Conservation (phyloP, 2,888 invertebrate genomes). For the Hypomecis atomaria region DNA sequence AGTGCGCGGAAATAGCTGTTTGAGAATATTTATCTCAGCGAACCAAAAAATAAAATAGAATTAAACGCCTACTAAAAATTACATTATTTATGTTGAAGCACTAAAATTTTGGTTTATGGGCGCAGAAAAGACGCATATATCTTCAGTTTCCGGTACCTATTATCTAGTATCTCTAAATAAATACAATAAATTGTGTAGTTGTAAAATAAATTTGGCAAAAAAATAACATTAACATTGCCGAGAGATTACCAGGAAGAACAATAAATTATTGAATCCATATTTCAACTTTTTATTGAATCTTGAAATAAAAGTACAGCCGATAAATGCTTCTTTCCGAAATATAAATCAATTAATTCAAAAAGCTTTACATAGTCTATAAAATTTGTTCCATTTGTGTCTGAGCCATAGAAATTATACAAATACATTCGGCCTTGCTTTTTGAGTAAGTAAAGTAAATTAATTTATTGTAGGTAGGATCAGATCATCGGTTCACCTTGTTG, state of each 20-base stretch:
- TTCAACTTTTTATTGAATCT: too few relatives aligned
- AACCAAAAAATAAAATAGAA: constrained; percentile 2
- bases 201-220: background rate
- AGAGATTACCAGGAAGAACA: background rate
- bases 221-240: background rate
- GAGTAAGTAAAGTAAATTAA: too few relatives aligned
- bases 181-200: constrained; percentile 6
- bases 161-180: constrained; percentile 9
- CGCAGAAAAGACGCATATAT: constrained; percentile 11
- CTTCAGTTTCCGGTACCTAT: constrained; percentile 13
- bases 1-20: constrained; percentile 7
- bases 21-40: constrained; percentile 1
- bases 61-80: constrained; percentile 9
- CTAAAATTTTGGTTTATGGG: background rate
- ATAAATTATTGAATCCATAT: background rate
- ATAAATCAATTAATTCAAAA: too few relatives aligned
- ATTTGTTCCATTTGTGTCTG: too few relatives aligned
- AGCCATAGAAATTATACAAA: too few relatives aligned
- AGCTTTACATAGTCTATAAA: too few relatives aligned
- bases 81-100: constrained; percentile 9
- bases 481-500: too few relatives aligned
- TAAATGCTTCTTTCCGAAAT: too few relatives aligned
- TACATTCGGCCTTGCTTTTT: too few relatives aligned
- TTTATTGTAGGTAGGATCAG: too few relatives aligned
- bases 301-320: too few relatives aligned